Percentiles rank a stretch among this genome's conserved stretches.
Evolutionary conservation across 2,888 invertebrate genomes (phyloP).

Genomic region (Polietes domitor): DNA sequence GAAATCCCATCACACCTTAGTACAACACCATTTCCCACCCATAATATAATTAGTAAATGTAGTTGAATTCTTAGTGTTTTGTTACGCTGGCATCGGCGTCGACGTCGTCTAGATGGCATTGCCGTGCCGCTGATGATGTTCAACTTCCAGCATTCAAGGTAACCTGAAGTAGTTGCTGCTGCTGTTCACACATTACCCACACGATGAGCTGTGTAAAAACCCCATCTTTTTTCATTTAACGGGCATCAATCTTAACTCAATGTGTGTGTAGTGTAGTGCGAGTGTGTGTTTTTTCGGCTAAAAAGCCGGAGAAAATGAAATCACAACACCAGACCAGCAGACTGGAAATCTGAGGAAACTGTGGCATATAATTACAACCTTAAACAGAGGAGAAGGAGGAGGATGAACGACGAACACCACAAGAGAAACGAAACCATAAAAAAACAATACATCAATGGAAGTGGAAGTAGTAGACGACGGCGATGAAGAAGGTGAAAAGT

Average conservation of each 20-base stretch:
- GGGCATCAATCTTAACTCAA: background rate
- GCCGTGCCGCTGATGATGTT: background rate
- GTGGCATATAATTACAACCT: background rate
- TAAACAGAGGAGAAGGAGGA: background rate
- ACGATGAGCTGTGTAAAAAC: background rate
- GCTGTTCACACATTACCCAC: background rate
- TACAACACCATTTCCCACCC: background rate
- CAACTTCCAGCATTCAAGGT: background rate
- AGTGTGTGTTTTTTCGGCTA: no score
- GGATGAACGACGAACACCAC: background rate
- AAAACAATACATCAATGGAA: no score
- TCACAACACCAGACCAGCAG: background rate
- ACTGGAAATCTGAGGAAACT: background rate
- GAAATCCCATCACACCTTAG: background rate
- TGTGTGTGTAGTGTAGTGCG: background rate
- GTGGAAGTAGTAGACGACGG: no score
- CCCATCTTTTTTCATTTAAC: background rate
- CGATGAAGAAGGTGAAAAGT: background rate
- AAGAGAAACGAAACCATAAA: background rate
- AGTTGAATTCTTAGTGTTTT: background rate
- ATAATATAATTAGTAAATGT: constrained; percentile 5
- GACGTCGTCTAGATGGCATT: background rate
- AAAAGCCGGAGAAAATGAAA: background rate
- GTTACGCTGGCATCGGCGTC: background rate
- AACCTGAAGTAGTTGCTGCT: background rate